phyloP scores from a whole-genome alignment of 2,797 vertebrate species.

The Phaenicophaeus curvirostris region DNA sequence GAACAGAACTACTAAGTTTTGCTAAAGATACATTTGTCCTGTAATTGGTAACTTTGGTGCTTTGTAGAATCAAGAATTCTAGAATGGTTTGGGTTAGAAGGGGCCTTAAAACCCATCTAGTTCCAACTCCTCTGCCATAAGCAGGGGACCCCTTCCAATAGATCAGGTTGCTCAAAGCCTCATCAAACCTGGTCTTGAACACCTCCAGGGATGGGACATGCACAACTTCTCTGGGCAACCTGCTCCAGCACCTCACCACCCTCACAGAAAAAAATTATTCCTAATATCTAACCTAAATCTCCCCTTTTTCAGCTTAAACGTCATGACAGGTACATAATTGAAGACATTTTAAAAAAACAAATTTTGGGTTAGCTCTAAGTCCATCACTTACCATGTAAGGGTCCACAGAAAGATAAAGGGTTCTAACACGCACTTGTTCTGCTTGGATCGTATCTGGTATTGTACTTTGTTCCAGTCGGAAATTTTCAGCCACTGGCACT shows the following conservation, averaged over 20 bases:
- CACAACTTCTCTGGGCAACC: too few species aligned
- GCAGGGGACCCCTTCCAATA: too few species aligned
- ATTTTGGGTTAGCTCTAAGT: neutral
- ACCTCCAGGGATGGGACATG: too few species aligned
- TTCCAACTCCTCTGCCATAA: too few species aligned
- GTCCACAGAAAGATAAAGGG: slow-evolving; percentile 93
- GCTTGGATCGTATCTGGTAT: slow-evolving; percentile 76
- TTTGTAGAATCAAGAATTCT: too few species aligned
- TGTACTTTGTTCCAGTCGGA: slow-evolving; percentile 81
- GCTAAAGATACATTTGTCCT: neutral
- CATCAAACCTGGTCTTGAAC: too few species aligned
- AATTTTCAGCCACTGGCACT: slow-evolving; percentile 86
- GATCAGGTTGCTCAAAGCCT: too few species aligned
- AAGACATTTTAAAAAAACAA: neutral
- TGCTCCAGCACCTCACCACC: too few species aligned
- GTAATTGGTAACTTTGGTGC: neutral
- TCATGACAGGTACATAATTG: neutral
- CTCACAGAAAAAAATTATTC: too few species aligned
- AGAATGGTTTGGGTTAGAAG: too few species aligned
- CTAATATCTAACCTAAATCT: too few species aligned
- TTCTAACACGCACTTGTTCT: slow-evolving; percentile 86
- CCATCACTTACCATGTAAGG: slow-evolving; percentile 91
- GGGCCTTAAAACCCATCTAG: too few species aligned
- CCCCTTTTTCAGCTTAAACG: neutral
- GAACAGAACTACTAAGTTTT: neutral